These are phyloP conservation scores for Drosophila sp. DNA, from an alignment of 1,140 invertebrate species.

Conservation along the genomic window DNA sequence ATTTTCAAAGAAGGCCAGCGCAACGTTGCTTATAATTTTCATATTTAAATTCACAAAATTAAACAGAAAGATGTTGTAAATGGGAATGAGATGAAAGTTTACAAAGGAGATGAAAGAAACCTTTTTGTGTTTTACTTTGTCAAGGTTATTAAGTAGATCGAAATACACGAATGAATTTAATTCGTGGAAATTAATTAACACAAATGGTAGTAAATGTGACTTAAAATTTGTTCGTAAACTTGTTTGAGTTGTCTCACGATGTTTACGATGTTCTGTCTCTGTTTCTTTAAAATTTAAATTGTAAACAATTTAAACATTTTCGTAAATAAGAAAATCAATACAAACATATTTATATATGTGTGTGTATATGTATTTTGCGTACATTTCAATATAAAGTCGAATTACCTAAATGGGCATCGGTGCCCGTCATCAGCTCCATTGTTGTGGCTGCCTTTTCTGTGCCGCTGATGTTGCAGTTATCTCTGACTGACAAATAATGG, in stretches of 20 bases:
- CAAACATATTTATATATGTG: neutral
- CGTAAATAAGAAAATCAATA: neutral
- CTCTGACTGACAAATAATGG: slow-evolving; percentile 42
- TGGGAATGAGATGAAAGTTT: neutral
- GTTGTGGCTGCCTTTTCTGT: slow-evolving; percentile 5
- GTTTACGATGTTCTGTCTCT: neutral
- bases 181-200: neutral
- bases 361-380: neutral
- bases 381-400: neutral
- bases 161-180: neutral
- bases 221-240: no score
- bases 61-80: neutral
- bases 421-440: slow-evolving; percentile 12
- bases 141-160: neutral
- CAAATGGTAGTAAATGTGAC: neutral
- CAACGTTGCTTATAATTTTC: slow-evolving; percentile 4
- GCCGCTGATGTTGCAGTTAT: slow-evolving; percentile 30
- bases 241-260: no score
- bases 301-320: neutral
- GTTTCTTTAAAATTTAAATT: no score
- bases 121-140: slow-evolving; percentile 2
- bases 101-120: neutral
- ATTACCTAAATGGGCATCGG: slow-evolving; percentile 6
- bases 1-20: slow-evolving; percentile 1
- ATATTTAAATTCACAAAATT: neutral